Evolutionary conservation across 2,113 vertebrate species (phyloP), one percentile per base, ranked within the genome.

Genomic region (Talpa occidentalis): DNA sequence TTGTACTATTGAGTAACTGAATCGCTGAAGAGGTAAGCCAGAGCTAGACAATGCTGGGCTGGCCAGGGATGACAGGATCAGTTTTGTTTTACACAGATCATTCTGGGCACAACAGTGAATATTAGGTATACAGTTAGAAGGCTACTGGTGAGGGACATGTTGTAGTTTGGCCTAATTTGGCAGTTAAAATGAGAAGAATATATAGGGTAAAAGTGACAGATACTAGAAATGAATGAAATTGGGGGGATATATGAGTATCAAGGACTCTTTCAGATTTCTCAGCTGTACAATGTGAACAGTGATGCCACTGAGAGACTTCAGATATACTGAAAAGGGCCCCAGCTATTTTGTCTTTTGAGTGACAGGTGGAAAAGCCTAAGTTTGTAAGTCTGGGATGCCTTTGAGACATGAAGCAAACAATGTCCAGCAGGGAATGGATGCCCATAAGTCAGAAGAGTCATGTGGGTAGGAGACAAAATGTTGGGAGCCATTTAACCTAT

Each of bases 1-100:
- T 17, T 44, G n/a, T 54, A 59, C 32, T 66, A 67, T 0, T 69
- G 42, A 81, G 67, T 44, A 76, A 80, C 10, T 62, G 69, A 54
- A 90, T 30, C 67, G 3, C 72, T 47, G 64, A 84, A 59, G 10
- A 82, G 64, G 66, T 22, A 89, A 24, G 56, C 66, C 59, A 93
- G 54, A 85, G 24, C 6, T 5, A 67, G 40, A 74, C 56, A 69
- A 83, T 28, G 54, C 35, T 66, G 32, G 37, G 64, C 32, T 47
- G 56, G 37, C 82, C 80, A 83, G 35, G 6, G 42, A 59, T 88
- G 44, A 86, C 40, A 26, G 26, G 37, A 77, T 54, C 19, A 64
- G 12, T 81, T 90, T 42, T 67, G 59, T 52, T 93, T 80, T 79
- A 26, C 73, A 85, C 89, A 78, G 64, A 79, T 64, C 40, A 40